Conservation (phyloP, 2,113 vertebrate species). For the Lophius piscatorius region DNA sequence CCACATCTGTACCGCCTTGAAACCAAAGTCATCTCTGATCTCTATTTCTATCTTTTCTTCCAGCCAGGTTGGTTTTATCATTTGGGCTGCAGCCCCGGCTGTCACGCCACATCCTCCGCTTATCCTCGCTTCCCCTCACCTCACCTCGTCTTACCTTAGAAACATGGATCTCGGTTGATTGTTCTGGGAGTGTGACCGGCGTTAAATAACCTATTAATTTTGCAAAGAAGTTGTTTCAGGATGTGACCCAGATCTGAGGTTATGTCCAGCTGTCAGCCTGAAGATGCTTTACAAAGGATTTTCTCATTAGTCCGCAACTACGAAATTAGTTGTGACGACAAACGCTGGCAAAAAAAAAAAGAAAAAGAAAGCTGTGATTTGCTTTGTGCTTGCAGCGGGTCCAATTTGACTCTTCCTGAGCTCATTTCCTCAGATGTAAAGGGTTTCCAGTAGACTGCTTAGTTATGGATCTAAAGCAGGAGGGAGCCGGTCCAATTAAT, state of each 20-base stretch:
- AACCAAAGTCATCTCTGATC: conserved; percentile 48
- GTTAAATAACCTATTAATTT: conserved; percentile 57
- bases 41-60: conserved; percentile 50
- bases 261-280: conserved; percentile 55
- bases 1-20: conserved; percentile 20
- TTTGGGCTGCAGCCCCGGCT: conserved; percentile 25
- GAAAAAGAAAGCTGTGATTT: conserved; percentile 33
- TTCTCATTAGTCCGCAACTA: conserved; percentile 61
- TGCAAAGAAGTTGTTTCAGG: conserved; percentile 17
- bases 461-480: conserved; percentile 49
- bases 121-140: conserved; percentile 11
- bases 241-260: conserved; percentile 59
- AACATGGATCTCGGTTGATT: conserved; percentile 20
- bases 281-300: conserved; percentile 53
- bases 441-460: conserved; percentile 32
- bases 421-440: conserved; percentile 42
- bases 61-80: conserved; percentile 26
- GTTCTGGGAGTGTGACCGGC: conserved; percentile 23
- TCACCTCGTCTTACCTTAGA: conserved; percentile 14
- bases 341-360: conserved; percentile 9
- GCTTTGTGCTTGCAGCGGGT: conserved; percentile 57
- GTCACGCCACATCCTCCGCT: conserved; percentile 8
- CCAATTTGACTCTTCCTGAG: conserved; percentile 57
- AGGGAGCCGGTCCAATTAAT: conserved; percentile 45
- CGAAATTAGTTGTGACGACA: conserved; percentile 63